A percentile compares a stretch with the other conserved stretches of the same genome.
Conservation (phyloP, 2,888 invertebrate species). For the Heliconius aoede region DNA sequence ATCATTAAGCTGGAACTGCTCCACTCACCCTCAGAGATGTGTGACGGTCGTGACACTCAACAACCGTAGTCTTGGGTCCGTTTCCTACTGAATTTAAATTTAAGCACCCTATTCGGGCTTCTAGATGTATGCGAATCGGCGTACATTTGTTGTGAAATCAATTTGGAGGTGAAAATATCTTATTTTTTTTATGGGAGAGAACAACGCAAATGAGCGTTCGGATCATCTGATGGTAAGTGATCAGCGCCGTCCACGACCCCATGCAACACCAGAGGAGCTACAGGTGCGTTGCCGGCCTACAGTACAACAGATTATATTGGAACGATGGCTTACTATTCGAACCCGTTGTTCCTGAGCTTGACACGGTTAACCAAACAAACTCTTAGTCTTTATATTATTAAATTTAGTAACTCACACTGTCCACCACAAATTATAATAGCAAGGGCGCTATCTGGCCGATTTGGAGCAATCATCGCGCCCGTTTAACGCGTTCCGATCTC, state of each 20-base stretch:
- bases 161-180: no score
- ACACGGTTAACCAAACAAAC: no score
- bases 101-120: slow-evolving; percentile 21
- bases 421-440: slow-evolving; percentile 15
- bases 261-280: no score
- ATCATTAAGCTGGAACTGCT: slow-evolving; percentile 31
- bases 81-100: slow-evolving; percentile 30
- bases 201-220: no score
- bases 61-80: slow-evolving; percentile 13
- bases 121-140: slow-evolving; percentile 8
- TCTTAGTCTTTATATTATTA: no score
- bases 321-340: no score
- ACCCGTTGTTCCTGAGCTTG: no score
- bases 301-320: no score
- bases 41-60: slow-evolving; percentile 25
- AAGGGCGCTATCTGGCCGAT: slow-evolving; percentile 23
- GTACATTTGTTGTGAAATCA: neutral
- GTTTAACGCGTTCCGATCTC: slow-evolving; percentile 37
- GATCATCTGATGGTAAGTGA: no score
- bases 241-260: no score
- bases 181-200: no score
- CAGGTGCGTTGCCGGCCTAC: no score
- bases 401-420: neutral
- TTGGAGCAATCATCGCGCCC: slow-evolving; percentile 35
- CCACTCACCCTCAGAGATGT: slow-evolving; percentile 20